phyloP scores from a whole-genome alignment of 2,888 invertebrate species.

The Belgica antarctica region DNA sequence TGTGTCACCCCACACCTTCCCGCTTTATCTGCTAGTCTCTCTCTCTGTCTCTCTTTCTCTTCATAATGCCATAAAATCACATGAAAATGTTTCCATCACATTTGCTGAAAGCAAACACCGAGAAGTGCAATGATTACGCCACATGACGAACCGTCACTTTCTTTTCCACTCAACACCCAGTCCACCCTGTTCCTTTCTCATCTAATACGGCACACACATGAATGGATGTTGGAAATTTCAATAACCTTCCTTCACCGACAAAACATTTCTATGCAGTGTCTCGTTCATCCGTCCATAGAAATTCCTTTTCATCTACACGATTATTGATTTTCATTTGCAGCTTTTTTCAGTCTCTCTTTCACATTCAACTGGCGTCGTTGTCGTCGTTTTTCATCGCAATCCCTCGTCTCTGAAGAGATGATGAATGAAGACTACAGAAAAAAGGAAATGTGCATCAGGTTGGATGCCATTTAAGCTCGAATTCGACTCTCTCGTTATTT shows the following conservation, averaged over 20 bases:
- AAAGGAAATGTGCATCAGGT: constrained; percentile 32
- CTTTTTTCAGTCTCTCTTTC: too few relatives aligned
- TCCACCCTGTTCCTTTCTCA: not conserved
- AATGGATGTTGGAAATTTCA: constrained; percentile 18
- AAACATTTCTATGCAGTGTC: constrained; percentile 18
- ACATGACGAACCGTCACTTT: not conserved
- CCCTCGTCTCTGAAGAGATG: constrained; percentile 2
- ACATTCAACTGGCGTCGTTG: too few relatives aligned
- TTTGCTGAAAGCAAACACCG: constrained; percentile 23
- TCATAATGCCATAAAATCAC: constrained; percentile 16
- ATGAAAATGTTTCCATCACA: constrained; percentile 34
- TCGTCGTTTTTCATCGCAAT: too few relatives aligned
- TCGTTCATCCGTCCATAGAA: constrained; percentile 19
- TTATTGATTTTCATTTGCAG: constrained; percentile 19
- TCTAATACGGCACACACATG: not conserved
- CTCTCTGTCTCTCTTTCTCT: not conserved
- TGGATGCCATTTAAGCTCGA: constrained; percentile 5
- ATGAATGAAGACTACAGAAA: not conserved
- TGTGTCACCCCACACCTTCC: not conserved
- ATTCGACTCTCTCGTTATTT: not conserved
- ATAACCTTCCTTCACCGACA: constrained; percentile 1
- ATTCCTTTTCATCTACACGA: constrained; percentile 1
- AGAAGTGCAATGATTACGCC: constrained; percentile 15
- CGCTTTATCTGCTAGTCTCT: not conserved
- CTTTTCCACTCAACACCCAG: not conserved